Evolutionary conservation across 2,113 vertebrate genomes (phyloP), one percentile per base, ranked within the genome.

Genomic region (Tretioscincus oriximinensis): DNA sequence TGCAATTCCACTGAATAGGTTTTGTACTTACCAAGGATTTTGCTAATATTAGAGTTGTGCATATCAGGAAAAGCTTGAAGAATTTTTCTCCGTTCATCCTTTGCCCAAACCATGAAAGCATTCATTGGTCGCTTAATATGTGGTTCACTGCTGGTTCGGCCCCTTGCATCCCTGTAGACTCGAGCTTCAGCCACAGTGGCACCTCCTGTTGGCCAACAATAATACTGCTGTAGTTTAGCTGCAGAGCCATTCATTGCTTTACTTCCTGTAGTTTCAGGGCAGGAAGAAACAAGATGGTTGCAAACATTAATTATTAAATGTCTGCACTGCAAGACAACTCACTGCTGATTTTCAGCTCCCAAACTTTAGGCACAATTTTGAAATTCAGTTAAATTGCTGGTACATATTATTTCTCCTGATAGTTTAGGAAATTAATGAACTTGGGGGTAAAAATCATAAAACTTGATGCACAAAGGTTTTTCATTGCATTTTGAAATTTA

Each of bases 31-130:
- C 98, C 98, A 84, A 99, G 93, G 90, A 99, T 99, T 96, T 99
- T 99, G 96, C 98, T 99, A 90, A 99, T 99, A 94, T 99, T 99
- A 93, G 98, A 99, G 94, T 99, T 99, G 93, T 99, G 98, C 98
- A 99, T 99, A 94, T 99, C 98, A 0, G 98, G 98, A 88, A 99
- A 99, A 82, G 98, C 98, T 93, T 99, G 98, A 80, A 99, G 97
- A 92, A 99, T 99, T 95, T 99, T 99, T 89, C 98, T 96, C 47
- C 98, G 96, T 92, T 99, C 98, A 8, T 99, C 98, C 90, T 99
- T 99, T 66, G 98, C 98, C 98, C 98, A 99, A 92, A 99, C 98
- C 98, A 99, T 99, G 96, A 99, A 99, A 47, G 98, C 98, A 73
- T 99, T 99, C 98, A 99, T 99, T 90, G 98, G 98, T 93, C 98